Conservation (phyloP, 2,113 vertebrate species). For the Tenrec ecaudatus region DNA sequence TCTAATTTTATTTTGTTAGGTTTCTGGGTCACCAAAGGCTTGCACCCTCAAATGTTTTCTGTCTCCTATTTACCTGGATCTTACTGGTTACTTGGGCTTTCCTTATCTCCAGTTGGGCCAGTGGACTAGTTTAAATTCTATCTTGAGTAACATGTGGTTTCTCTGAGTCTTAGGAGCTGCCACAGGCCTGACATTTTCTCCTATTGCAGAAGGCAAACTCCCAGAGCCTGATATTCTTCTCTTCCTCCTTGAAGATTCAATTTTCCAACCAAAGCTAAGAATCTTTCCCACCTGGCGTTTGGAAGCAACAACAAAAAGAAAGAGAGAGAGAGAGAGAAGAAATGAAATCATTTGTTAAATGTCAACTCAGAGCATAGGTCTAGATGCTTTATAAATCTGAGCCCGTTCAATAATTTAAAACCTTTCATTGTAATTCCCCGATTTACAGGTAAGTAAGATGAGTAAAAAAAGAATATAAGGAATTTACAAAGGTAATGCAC, state of each 20-base stretch:
- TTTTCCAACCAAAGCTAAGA: not conserved
- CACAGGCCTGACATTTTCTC: not conserved
- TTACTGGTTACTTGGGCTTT: not conserved
- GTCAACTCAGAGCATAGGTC: not conserved
- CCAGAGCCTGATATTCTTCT: not conserved
- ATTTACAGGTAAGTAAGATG: conserved; percentile 28
- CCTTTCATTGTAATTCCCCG: not conserved
- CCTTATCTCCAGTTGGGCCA: not conserved
- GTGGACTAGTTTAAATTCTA: not conserved
- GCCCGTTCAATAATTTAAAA: not conserved
- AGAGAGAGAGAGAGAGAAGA: not conserved
- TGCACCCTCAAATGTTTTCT: not conserved
- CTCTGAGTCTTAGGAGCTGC: not conserved
- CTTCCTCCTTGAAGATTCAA: not conserved
- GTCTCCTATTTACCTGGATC: not conserved
- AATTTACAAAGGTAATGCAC: not conserved
- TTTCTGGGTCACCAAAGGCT: not conserved
- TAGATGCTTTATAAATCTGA: conserved; percentile 18
- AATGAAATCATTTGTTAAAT: not conserved
- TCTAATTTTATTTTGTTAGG: conserved; percentile 25
- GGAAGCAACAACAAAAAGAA: not conserved
- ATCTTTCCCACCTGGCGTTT: not conserved
- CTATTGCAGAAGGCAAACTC: not conserved
- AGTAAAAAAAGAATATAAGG: not conserved
- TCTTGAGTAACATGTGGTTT: not conserved